Evolutionary conservation across 2,888 invertebrate genomes (phyloP), one percentile per base, ranked within the genome.

Genomic region (Biston betularia): DNA sequence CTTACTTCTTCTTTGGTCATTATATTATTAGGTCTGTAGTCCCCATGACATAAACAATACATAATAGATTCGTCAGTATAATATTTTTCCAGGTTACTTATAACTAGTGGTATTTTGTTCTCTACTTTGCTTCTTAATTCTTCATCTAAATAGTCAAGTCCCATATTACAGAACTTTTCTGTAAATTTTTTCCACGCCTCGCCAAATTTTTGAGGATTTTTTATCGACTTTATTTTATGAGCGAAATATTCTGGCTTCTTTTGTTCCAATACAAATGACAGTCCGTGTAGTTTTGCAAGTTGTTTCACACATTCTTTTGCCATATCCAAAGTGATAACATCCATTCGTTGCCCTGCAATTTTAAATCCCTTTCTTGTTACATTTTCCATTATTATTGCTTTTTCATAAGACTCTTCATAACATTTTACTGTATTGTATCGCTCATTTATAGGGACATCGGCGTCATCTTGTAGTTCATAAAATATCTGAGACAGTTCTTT

Each of bases 1-100:
- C 87, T 83, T 78, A 90, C 90, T 15, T 45, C 58, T 70, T 83
- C 78, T 72, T 83, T 87, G 10, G 75, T 56, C 75, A 91, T 69
- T 24, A 90, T 78, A 74, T 91, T 90, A 60, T 83, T 87, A n/a
- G 82, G 76, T 66, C 83, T 85, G 61, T 81, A 91, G 74, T 90
- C 90, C 0, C 90, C 89, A 68, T 90, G 90, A 52, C 85, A 83
- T 6, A 89, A 58, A 60, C 83, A 84, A 14, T 56, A 58, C 40
- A 12, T 76, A 66, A n/a, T 76, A 44, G 2, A 64, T 33, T 71
- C 69, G 0, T 83, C 82, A n/a, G 67, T 68, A 11, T 75, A 68
- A 65, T 83, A 80, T 9, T 73, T 68, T 0, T 56, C 55, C 68
- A 75, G 79, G 44, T 77, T 84, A 0, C 81, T 74, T 0, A 73